Conservation (phyloP, 2,888 invertebrate genomes). For the Agrypnus murinus region DNA sequence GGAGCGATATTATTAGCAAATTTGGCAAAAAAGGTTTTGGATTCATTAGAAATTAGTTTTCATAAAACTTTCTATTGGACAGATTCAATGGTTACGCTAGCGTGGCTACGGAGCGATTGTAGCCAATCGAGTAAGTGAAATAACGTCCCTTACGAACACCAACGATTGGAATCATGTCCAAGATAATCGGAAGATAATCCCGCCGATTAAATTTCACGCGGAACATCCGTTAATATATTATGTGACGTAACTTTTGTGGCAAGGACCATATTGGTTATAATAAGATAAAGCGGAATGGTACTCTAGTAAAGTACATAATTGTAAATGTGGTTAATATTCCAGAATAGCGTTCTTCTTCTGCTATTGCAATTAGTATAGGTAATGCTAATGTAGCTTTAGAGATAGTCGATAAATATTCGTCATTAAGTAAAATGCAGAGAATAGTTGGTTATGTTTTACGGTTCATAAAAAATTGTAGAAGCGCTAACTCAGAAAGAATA, state of each 20-base stretch:
- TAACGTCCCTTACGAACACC: slow-evolving; percentile 36
- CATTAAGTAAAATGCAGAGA: background rate
- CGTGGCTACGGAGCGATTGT: slow-evolving; percentile 55
- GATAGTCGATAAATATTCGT: background rate
- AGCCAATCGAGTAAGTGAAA: slow-evolving; percentile 48
- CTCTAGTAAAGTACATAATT: background rate
- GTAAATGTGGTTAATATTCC: background rate
- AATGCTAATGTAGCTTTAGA: background rate
- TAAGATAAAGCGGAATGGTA: background rate
- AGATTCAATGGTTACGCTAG: slow-evolving; percentile 55
- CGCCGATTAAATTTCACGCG: slow-evolving; percentile 23
- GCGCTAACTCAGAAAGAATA: background rate
- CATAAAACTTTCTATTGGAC: slow-evolving; percentile 48
- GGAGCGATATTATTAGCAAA: slow-evolving; percentile 51
- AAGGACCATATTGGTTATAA: slow-evolving; percentile 17
- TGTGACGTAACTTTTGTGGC: slow-evolving; percentile 7
- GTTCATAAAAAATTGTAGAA: background rate
- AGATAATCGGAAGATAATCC: slow-evolving; percentile 16
- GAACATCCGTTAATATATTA: background rate
- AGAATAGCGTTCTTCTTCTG: background rate
- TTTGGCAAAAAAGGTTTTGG: slow-evolving; percentile 34
- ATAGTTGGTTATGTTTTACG: background rate
- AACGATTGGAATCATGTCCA: slow-evolving; percentile 47
- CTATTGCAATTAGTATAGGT: too few relatives aligned
- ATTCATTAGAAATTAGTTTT: slow-evolving; percentile 35